phyloP scores from a whole-genome alignment of 2,113 vertebrate species.

The Mionectes macconnelli region DNA sequence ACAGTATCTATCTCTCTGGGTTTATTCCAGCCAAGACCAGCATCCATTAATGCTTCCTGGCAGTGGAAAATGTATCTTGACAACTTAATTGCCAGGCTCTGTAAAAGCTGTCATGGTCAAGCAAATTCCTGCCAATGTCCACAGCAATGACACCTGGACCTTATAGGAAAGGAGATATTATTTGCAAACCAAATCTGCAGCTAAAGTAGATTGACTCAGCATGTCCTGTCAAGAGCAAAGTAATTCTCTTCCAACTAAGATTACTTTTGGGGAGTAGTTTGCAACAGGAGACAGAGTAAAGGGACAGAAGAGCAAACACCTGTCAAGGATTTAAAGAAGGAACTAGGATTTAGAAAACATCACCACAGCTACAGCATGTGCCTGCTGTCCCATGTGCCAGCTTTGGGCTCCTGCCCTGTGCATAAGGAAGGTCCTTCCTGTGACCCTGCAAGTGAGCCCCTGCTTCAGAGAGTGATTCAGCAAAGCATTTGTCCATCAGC shows the following conservation, averaged over 20 bases:
- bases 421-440: background rate
- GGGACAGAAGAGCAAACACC: background rate
- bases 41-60: constrained; percentile 28
- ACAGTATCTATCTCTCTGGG: background rate
- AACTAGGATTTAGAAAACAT: background rate
- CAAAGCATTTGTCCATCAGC: background rate
- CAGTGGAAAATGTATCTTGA: constrained; percentile 32
- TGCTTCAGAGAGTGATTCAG: background rate
- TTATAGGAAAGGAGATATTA: background rate
- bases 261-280: background rate
- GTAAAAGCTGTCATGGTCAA: constrained; percentile 40
- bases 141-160: constrained; percentile 18
- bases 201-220: constrained; percentile 9
- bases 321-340: background rate
- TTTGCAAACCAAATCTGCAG: constrained; percentile 35
- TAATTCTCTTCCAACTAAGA: background rate
- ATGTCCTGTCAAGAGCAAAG: background rate
- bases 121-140: constrained; percentile 34
- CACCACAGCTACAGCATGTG: background rate
- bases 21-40: background rate
- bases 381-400: fast-evolving
- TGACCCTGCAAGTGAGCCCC: fast-evolving
- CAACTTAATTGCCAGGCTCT: constrained; percentile 36
- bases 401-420: background rate
- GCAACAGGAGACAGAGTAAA: background rate